Evolutionary conservation across 2,797 vertebrate genomes (phyloP).

Genomic region (Pampus argenteus): DNA sequence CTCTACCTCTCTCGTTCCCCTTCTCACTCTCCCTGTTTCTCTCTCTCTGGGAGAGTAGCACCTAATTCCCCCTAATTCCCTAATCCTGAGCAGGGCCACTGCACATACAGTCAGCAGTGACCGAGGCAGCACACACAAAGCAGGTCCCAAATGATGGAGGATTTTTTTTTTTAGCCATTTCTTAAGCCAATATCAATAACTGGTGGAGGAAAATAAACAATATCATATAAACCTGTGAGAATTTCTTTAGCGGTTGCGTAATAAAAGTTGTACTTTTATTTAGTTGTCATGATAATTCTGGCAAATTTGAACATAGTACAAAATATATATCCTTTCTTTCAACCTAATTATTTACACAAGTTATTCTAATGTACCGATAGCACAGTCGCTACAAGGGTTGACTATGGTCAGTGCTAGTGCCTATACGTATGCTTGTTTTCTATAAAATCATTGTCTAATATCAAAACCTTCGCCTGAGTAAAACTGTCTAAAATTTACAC

Average conservation of each 20-base stretch:
- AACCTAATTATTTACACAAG: not conserved
- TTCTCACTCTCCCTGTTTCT: conserved; percentile 35
- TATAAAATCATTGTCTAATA: too few relatives aligned
- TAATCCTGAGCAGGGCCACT: conserved; percentile 75
- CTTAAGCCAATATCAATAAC: conserved; percentile 55
- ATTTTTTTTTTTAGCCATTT: conserved; percentile 42
- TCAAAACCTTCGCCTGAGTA: not conserved
- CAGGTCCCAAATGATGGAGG: conserved; percentile 26
- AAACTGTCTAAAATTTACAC: not conserved
- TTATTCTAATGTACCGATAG: not conserved
- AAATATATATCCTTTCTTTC: not conserved
- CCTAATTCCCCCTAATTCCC: conserved; percentile 80
- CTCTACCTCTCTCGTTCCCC: conserved; percentile 43
- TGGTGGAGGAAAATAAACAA: conserved; percentile 25
- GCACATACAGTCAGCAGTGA: conserved; percentile 70
- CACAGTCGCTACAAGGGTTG: not conserved
- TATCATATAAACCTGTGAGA: conserved; percentile 16
- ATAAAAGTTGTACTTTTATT: not conserved
- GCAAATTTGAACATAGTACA: not conserved
- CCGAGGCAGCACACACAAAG: conserved; percentile 53
- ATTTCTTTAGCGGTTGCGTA: not conserved
- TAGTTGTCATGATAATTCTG: not conserved
- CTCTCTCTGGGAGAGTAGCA: conserved; percentile 67
- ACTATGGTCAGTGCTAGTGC: too few relatives aligned
- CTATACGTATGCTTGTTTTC: too few relatives aligned